Evolutionary conservation across 2,888 invertebrate species (phyloP).

Genomic region (Dicranocentrus wangi): DNA sequence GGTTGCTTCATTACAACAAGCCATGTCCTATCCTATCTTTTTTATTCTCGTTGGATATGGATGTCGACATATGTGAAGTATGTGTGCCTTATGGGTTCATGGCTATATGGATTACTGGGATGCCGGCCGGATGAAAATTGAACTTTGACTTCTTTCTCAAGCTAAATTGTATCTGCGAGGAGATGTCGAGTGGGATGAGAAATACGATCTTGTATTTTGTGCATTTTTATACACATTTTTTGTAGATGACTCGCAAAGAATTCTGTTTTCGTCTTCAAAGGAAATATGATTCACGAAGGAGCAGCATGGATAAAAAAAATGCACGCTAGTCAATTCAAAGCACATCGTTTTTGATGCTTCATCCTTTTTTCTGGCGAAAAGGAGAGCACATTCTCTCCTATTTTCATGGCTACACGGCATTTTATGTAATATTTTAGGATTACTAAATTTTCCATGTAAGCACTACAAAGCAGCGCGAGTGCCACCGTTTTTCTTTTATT

Average conservation of each 20-base stretch:
- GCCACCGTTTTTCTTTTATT: background rate
- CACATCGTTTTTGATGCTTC: conserved; percentile 24
- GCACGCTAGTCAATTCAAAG: conserved; percentile 17
- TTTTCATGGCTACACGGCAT: background rate
- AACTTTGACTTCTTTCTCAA: too few relatives aligned
- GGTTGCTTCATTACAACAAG: too few relatives aligned
- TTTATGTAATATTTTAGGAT: conserved; percentile 28
- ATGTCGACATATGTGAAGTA: too few relatives aligned
- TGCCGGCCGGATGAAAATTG: conserved; percentile 29
- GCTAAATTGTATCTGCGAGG: too few relatives aligned
- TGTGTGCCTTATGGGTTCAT: too few relatives aligned
- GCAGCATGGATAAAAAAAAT: background rate
- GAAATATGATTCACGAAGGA: background rate
- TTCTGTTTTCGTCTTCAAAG: conserved; percentile 1
- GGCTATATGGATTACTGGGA: background rate
- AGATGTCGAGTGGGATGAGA: too few relatives aligned
- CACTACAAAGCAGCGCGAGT: too few relatives aligned
- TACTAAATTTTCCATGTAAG: conserved; percentile 29
- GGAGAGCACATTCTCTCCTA: background rate
- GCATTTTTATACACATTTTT: conserved; percentile 2
- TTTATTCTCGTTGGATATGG: too few relatives aligned
- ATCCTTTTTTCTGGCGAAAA: background rate
- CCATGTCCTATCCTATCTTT: too few relatives aligned
- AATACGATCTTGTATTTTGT: background rate
- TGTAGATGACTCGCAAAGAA: background rate